Evolutionary conservation across 1,140 invertebrate genomes (phyloP).

Genomic region (Akabosia matsudoensis): DNA sequence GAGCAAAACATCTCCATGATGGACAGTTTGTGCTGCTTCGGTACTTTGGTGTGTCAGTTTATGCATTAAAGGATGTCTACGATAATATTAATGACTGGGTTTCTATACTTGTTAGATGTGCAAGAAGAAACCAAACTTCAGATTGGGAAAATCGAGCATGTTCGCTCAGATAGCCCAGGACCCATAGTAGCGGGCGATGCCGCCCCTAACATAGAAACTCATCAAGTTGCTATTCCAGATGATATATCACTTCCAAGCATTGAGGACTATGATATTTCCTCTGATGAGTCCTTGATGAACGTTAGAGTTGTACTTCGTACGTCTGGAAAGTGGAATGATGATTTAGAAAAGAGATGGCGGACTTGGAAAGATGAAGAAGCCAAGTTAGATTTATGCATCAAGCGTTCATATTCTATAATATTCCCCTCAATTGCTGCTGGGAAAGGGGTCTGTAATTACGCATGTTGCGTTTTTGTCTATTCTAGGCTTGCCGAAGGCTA

Average conservation of each 20-base stretch:
- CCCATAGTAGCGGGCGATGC: background rate
- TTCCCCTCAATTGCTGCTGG: background rate
- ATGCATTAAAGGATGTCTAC: too few relatives aligned
- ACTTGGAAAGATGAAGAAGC: background rate
- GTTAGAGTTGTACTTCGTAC: conserved; percentile 9
- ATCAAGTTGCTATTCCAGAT: background rate
- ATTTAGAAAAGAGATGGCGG: conserved; percentile 15
- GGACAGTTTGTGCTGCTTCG: too few relatives aligned
- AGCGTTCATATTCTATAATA: background rate
- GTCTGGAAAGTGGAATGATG: background rate
- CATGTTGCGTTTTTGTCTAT: background rate
- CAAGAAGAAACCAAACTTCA: background rate
- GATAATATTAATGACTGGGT: too few relatives aligned
- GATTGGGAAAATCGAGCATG: background rate
- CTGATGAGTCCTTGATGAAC: background rate
- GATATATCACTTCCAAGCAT: background rate
- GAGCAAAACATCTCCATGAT: too few relatives aligned
- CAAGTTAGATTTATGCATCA: background rate
- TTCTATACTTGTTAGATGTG: background rate
- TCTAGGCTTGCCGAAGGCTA: background rate
- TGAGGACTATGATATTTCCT: conserved; percentile 1
- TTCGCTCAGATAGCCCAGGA: conserved; percentile 16
- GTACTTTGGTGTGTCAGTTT: too few relatives aligned
- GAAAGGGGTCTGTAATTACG: background rate
- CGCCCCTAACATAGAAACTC: background rate